Evolutionary conservation across 2,888 invertebrate genomes (phyloP).

Genomic region (Morinoia aosen): DNA sequence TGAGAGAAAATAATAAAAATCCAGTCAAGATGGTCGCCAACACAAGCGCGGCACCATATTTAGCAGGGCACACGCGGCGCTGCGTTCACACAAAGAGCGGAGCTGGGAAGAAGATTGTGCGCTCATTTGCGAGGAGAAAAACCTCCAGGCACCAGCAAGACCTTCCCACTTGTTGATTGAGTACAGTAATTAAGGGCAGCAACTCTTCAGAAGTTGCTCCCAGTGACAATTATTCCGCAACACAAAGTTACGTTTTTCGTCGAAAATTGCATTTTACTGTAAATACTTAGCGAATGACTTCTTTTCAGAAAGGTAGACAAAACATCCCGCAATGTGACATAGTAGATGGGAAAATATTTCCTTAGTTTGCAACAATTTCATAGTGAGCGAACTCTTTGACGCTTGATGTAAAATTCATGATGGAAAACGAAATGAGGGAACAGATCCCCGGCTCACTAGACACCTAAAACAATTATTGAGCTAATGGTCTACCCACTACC

Average conservation of each 20-base stretch:
- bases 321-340: background rate
- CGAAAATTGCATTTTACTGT: background rate
- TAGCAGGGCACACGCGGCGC: background rate
- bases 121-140: constrained; percentile 28
- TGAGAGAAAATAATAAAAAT: background rate
- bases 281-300: background rate
- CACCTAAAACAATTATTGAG: background rate
- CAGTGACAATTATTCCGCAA: constrained; percentile 5
- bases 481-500: background rate
- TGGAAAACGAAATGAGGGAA: background rate
- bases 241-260: background rate
- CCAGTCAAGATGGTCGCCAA: background rate
- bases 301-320: background rate
- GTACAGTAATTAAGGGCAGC: constrained; percentile 30
- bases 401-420: background rate
- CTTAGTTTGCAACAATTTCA: background rate
- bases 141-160: background rate
- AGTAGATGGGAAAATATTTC: background rate
- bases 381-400: background rate
- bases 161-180: constrained; percentile 44
- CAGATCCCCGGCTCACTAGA: background rate
- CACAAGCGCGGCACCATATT: background rate
- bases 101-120: background rate
- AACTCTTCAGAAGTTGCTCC: constrained; percentile 1
- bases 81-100: background rate